phyloP scores from a whole-genome alignment of 2,113 vertebrate genomes.

The Oncorhynchus nerka region DNA sequence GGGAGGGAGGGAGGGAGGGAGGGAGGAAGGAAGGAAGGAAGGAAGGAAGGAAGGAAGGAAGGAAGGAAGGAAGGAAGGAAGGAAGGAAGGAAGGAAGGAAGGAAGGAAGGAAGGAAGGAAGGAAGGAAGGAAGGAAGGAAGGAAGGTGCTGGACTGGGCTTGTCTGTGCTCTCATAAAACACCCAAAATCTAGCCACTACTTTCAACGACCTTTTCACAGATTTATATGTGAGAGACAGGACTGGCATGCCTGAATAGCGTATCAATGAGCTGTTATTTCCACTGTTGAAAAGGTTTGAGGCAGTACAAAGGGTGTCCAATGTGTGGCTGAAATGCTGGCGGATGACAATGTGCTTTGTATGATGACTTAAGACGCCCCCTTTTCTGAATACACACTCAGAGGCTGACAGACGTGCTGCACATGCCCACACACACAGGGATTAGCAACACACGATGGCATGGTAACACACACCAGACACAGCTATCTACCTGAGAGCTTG shows the following conservation, averaged over 20 bases:
- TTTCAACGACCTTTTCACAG: not conserved
- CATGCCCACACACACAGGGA: not conserved
- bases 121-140: too few relatives aligned
- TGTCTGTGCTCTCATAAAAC: not conserved
- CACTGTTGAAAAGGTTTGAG: not conserved
- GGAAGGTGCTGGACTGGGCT: not conserved
- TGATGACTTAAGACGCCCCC: not conserved
- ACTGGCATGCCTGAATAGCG: not conserved
- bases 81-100: too few relatives aligned
- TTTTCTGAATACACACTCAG: not conserved
- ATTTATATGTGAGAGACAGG: not conserved
- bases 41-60: too few relatives aligned
- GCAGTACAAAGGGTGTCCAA: not conserved
- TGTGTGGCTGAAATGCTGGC: not conserved
- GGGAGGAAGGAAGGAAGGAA: too few relatives aligned
- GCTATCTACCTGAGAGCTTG: conserved; percentile 84
- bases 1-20: not conserved
- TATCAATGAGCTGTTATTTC: not conserved
- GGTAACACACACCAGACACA: not conserved
- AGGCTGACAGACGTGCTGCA: not conserved
- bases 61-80: too few relatives aligned
- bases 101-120: too few relatives aligned
- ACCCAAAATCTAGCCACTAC: not conserved
- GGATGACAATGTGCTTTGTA: not conserved
- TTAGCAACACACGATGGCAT: not conserved